Percentiles rank a stretch among this genome's conserved stretches.
phyloP scores from a whole-genome alignment of 2,113 vertebrate species.

The Alaudala cheleensis region DNA sequence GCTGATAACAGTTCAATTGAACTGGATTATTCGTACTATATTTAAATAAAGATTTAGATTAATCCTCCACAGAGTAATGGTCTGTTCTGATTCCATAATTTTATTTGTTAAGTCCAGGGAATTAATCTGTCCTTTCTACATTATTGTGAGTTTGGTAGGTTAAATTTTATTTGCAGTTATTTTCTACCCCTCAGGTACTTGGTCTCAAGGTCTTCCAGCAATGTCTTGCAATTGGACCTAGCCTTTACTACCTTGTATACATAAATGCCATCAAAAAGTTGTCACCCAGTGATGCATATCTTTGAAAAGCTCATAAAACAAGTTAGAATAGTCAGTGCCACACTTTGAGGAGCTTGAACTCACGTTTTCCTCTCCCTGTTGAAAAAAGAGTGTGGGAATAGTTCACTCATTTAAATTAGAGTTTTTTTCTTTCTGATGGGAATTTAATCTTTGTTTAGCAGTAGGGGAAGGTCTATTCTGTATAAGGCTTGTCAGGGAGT shows the following conservation, averaged over 20 bases:
- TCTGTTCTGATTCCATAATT: not conserved
- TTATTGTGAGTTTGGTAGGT: not conserved
- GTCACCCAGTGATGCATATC: not conserved
- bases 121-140: not conserved
- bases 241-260: not conserved
- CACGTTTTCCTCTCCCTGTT: not conserved
- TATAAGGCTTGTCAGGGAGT: not conserved
- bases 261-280: not conserved
- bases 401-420: not conserved
- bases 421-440: not conserved
- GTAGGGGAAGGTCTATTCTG: not conserved
- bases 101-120: not conserved
- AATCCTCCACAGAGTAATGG: not conserved
- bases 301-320: not conserved
- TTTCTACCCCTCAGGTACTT: not conserved
- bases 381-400: not conserved
- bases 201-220: not conserved
- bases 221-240: not conserved
- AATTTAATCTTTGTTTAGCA: not conserved
- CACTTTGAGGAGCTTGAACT: not conserved
- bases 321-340: not conserved
- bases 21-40: not conserved
- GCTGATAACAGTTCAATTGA: not conserved
- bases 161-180: not conserved
- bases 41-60: not conserved